These are phyloP conservation scores for Hirundichthys speculiger DNA, from an alignment of 2,113 vertebrate genomes.

Conservation along the genomic window DNA sequence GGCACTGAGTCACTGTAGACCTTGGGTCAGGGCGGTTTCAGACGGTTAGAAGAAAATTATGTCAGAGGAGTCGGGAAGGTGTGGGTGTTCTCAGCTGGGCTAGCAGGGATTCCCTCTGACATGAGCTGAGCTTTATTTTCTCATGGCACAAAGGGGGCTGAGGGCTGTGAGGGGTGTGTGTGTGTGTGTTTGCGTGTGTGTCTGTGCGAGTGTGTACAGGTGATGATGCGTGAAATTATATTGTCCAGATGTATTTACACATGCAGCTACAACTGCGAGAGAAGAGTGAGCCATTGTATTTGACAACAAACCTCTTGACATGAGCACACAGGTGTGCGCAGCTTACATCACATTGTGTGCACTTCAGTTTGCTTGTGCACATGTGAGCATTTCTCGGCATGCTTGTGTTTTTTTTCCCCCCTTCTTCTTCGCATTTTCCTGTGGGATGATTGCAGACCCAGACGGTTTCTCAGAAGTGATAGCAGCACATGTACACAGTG, in stretches of 20 bases:
- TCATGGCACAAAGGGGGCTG: constrained; percentile 15
- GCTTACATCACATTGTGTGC: constrained; percentile 3
- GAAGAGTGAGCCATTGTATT: constrained; percentile 44
- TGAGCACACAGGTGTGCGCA: constrained; percentile 33
- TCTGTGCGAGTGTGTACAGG: constrained; percentile 34
- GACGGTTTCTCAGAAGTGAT: constrained; percentile 76
- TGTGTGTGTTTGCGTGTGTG: too few species aligned
- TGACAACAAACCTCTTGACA: constrained; percentile 26
- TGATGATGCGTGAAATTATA: constrained; percentile 74
- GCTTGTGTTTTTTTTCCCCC: constrained; percentile 35
- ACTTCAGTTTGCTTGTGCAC: constrained; percentile 7
- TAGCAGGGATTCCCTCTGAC: constrained; percentile 78
- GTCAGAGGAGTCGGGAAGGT: constrained; percentile 54
- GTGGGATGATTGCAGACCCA: constrained; percentile 58
- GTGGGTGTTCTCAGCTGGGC: constrained; percentile 73
- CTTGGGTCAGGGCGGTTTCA: constrained; percentile 65
- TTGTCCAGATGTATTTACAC: constrained; percentile 75
- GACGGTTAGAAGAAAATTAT: constrained; percentile 61
- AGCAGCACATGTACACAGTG: constrained; percentile 27
- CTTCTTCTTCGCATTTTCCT: constrained; percentile 56
- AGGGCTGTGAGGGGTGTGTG: not conserved
- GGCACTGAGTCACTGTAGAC: constrained; percentile 72
- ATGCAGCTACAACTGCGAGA: constrained; percentile 38
- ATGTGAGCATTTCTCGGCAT: constrained; percentile 31
- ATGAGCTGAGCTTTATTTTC: constrained; percentile 70